A percentile compares a stretch with the other conserved stretches of the same genome.
These are phyloP conservation scores for Syndactyla subalaris DNA, from an alignment of 2,797 vertebrate genomes.

Conservation along the genomic window DNA sequence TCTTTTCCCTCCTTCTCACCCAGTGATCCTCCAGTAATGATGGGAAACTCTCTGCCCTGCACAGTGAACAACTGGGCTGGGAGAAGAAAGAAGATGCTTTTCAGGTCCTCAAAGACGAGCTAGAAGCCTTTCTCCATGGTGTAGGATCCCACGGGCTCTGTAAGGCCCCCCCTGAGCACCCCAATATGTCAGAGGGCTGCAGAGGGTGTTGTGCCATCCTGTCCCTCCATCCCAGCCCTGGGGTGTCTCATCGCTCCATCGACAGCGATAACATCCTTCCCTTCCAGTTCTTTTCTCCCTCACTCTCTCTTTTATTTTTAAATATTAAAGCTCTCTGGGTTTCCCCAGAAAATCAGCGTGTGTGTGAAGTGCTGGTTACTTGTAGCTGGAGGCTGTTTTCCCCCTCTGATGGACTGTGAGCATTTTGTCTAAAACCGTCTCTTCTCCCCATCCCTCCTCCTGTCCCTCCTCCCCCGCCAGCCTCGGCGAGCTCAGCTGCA, in stretches of 20 bases:
- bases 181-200: neutral
- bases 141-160: neutral
- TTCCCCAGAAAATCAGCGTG: conserved; percentile 63
- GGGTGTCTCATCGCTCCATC: neutral
- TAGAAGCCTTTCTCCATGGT: neutral
- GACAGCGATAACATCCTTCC: neutral
- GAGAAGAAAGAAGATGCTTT: neutral
- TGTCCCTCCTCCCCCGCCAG: conserved; percentile 58
- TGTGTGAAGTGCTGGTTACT: conserved; percentile 58
- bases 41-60: neutral
- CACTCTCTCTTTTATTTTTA: conserved; percentile 48
- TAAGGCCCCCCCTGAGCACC: neutral
- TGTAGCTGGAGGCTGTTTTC: conserved; percentile 71
- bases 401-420: conserved; percentile 68
- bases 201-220: neutral
- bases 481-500: conserved; percentile 72
- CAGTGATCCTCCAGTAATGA: neutral
- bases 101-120: neutral
- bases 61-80: neutral
- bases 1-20: neutral
- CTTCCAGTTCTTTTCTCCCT: neutral
- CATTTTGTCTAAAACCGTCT: conserved; percentile 60
- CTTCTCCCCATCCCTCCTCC: conserved; percentile 59
- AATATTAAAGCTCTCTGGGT: conserved; percentile 59
- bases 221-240: neutral